Base-by-base conservation (phyloP, 2,113 vertebrate genomes). In the Rutilus rutilus region DNA sequence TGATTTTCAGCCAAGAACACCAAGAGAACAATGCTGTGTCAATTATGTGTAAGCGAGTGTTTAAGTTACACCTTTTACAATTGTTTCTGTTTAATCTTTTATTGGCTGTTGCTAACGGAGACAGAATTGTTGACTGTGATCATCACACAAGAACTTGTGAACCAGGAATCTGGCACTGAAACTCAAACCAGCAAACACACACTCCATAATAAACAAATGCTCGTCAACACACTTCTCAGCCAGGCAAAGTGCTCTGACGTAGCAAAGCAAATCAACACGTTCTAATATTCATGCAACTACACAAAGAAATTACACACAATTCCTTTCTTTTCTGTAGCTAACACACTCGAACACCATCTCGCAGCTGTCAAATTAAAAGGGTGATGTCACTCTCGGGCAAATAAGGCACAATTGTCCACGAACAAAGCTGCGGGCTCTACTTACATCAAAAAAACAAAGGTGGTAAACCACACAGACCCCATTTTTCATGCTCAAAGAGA, bases 151-250 rank as follows among this genome's bases (percentile, higher is more conserved):
- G 47, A 85, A 45, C 27, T 69, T 12, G 59, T 83, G 83, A 85
- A 90, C 87, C 87, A 85, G 87, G 87, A 88, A 88, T 65, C 67
- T 67, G 84, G 47, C 65, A 74, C 59, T 59, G 42, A 86, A 78
- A 78, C 52, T 25, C 25, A 75, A 79, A 62, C 5, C 19, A 2
- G n/a, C 36, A 25, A 62, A 83, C 76, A 69, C 74, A 39, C 19
- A 57, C 5, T 15, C 12, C 52, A 25, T 1, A 36, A 81, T 23
- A 86, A 27, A 75, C 50, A 78, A 80, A 80, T 45, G 4, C 78
- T 45, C 45, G 79, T 82, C 42, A 47, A 82, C 79, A 82, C 62
- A 82, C 62, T 33, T 21, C 42, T 65, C 39, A 12, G n/a, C 39
- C 21, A 19, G n/a, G 19, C 33, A 64, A 27, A 64, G 59, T 74